phyloP scores from a whole-genome alignment of 2,888 invertebrate species.

The Choreutis nemorana region DNA sequence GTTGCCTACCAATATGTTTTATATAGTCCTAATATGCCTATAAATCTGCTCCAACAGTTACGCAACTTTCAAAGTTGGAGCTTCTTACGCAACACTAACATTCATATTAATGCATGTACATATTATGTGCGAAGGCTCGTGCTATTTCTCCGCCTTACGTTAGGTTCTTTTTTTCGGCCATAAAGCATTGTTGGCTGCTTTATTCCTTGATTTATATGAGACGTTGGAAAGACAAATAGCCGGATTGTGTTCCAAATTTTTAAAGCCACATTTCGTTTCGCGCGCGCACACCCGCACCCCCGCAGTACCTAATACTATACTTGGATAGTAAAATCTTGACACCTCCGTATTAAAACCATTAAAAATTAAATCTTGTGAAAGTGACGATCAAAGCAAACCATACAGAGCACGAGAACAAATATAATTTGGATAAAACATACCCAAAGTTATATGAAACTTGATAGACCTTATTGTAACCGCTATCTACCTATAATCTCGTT shows the following conservation, averaged over 20 bases:
- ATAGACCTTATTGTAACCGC: too few relatives aligned
- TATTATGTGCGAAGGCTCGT: conserved; percentile 47
- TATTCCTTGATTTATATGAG: conserved; percentile 76
- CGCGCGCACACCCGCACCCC: conserved; percentile 54
- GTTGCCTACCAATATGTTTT: too few relatives aligned
- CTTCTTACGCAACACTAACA: conserved; percentile 52
- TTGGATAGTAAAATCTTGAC: too few relatives aligned
- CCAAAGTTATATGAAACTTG: too few relatives aligned
- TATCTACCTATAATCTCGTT: too few relatives aligned
- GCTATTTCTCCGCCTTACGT: conserved; percentile 63
- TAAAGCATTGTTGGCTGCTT: conserved; percentile 71
- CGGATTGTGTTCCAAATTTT: conserved; percentile 82
- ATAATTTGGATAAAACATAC: too few relatives aligned
- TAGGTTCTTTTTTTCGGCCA: conserved; percentile 65
- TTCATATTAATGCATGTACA: conserved; percentile 58
- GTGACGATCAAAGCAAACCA: too few relatives aligned
- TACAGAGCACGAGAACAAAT: too few relatives aligned
- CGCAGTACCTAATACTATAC: conserved; percentile 31
- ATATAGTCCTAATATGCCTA: conserved; percentile 2
- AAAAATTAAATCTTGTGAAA: too few relatives aligned
- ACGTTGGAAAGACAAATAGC: conserved; percentile 79
- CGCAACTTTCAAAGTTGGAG: conserved; percentile 19
- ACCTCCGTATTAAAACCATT: too few relatives aligned
- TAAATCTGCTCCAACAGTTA: conserved; percentile 12
- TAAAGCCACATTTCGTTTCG: conserved; percentile 79